A percentile compares a stretch with the other conserved stretches of the same genome.
Conservation (phyloP, 1,140 invertebrate genomes). For the Calephelis virginiensis region DNA sequence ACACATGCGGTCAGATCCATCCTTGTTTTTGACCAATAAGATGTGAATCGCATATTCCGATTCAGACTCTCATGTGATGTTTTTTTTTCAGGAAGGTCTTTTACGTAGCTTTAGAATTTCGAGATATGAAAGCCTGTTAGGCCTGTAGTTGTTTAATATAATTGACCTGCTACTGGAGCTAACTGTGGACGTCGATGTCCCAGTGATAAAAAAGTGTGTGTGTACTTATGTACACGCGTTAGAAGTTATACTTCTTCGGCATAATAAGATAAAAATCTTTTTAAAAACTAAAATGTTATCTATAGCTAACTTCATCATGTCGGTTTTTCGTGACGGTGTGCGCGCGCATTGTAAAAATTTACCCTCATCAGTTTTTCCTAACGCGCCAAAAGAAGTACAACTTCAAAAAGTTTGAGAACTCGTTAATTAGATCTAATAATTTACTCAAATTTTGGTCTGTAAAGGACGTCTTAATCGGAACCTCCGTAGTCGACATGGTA, state of each 20-base stretch:
- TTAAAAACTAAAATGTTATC: too few species aligned
- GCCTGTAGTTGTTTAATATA: conserved; percentile 29
- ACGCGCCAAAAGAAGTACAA: too few species aligned
- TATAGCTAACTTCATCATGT: too few species aligned
- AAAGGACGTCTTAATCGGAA: conserved; percentile 13
- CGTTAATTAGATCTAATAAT: conserved; percentile 23
- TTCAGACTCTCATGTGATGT: conserved; percentile 40
- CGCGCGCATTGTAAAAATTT: too few species aligned
- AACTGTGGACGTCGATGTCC: conserved; percentile 35
- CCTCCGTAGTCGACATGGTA: too few species aligned
- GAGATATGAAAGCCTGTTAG: conserved; percentile 31
- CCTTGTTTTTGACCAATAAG: too few species aligned
- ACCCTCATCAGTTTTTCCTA: too few species aligned
- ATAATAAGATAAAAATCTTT: too few species aligned
- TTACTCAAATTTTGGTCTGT: background rate
- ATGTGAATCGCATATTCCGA: conserved; percentile 45
- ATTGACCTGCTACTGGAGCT: conserved; percentile 31
- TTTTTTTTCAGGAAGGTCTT: conserved; percentile 36
- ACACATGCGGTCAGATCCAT: too few species aligned
- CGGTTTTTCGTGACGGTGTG: too few species aligned
- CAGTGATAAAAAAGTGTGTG: conserved; percentile 34
- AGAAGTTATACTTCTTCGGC: too few species aligned
- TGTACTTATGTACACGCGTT: too few species aligned
- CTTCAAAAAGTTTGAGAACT: conserved; percentile 35
- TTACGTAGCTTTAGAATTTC: conserved; percentile 34